Percentiles rank a stretch among this genome's conserved stretches.
These are phyloP conservation scores for Onychomys torridus DNA, from an alignment of 2,797 vertebrate genomes.

Conservation along the genomic window DNA sequence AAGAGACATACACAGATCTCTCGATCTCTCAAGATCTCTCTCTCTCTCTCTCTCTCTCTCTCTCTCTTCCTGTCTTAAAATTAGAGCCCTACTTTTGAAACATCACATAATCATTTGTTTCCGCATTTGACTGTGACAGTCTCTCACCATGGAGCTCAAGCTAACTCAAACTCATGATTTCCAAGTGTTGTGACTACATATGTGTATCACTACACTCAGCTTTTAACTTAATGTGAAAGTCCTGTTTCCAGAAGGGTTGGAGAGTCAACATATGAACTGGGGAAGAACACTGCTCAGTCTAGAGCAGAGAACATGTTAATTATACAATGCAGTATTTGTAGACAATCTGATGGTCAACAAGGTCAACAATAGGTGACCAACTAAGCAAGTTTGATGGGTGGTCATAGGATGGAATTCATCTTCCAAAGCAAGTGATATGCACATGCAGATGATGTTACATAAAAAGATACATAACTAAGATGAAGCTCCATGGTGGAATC, in stretches of 20 bases:
- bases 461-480: neutral
- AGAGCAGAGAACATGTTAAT: neutral
- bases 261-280: neutral
- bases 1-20: neutral
- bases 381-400: neutral
- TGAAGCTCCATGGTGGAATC: too few relatives aligned
- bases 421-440: neutral
- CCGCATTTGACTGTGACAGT: neutral
- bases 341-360: neutral
- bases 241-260: neutral
- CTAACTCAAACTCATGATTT: neutral
- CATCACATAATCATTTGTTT: neutral
- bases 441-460: neutral
- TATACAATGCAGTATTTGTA: neutral
- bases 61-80: neutral
- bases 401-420: neutral
- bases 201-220: neutral
- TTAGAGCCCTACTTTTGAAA: neutral
- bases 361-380: neutral
- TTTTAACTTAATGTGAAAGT: neutral
- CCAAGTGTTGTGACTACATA: neutral
- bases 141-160: neutral
- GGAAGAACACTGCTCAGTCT: neutral
- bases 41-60: neutral
- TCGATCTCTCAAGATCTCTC: neutral